Conservation (phyloP, 1,140 invertebrate species). For the Drosophila pruinosa region DNA sequence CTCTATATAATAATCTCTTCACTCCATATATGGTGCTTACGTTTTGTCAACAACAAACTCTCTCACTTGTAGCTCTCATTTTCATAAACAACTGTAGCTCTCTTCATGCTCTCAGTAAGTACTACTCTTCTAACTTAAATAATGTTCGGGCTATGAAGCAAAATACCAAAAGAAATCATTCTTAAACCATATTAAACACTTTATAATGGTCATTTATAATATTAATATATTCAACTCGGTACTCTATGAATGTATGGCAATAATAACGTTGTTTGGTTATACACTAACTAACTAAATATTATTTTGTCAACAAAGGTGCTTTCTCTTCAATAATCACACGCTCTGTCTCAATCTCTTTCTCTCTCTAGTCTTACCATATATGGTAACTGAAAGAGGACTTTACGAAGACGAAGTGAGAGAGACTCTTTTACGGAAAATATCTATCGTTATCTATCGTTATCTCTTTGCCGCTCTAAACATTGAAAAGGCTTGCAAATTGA, state of each 20-base stretch:
- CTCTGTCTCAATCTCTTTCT: too few species aligned
- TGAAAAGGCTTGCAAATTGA: conserved; percentile 60
- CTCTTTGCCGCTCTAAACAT: background rate
- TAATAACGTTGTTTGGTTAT: background rate
- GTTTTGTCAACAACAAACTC: background rate
- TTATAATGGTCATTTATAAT: too few species aligned
- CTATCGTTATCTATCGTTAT: background rate
- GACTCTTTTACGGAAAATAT: background rate
- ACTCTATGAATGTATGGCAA: too few species aligned
- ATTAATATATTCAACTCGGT: too few species aligned
- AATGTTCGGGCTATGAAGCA: background rate
- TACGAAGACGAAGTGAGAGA: background rate
- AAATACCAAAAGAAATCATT: background rate
- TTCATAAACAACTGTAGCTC: background rate
- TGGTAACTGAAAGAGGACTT: too few species aligned
- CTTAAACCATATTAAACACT: too few species aligned
- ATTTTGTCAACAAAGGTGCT: background rate
- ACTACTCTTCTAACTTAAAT: background rate
- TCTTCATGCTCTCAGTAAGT: background rate
- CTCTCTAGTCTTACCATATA: conserved; percentile 2
- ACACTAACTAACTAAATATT: background rate
- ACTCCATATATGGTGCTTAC: background rate
- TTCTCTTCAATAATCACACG: too few species aligned
- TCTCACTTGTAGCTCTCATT: background rate
- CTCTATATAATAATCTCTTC: too few species aligned